Evolutionary conservation across 2,797 vertebrate genomes (phyloP), one percentile per base, ranked within the genome.

Genomic region (Falco berigora): DNA sequence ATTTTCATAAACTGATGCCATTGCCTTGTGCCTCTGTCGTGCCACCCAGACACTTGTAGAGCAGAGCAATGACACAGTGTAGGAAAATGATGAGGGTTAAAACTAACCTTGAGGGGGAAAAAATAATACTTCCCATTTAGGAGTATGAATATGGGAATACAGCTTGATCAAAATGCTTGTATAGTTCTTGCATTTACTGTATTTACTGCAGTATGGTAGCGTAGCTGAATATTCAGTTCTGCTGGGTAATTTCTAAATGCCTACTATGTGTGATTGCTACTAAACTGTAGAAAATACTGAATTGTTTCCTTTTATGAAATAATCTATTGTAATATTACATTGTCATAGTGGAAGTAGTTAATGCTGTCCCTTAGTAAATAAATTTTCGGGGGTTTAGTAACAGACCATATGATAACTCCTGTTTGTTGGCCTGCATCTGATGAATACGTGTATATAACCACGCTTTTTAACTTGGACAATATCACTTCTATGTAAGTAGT

Each of bases 241-340:
- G 10, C 72, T 88, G 23, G 9, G 9, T 87, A 38, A 64, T n/a
- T 75, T 90, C 50, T 86, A 36, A 67, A 56, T 8, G 23, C 56
- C 28, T 78, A 0, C 52, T 44, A 5, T 0, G 1, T 55, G 13
- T 30, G 32, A 58, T 53, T 55, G 38, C 30, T 82, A 23, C 24
- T 66, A 44, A 82, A 47, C 64, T 38, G n/a, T 38, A 76, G 28
- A 53, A 86, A 75, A 75, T 32, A 74, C 34, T 36, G 38, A 59
- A 40, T 55, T 27, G 61, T 75, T 44, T 67, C 13, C 19, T 77
- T 38, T 83, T 81, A 44, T 10, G n/a, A 90, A 93, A 30, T 42
- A 62, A 86, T n/a, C 16, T 55, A 17, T 11, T 86, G 46, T 22
- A 66, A 32, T 76, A 66, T 81, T 38, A 23, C 2, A 7, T 6